Base-by-base conservation (phyloP, 2,888 invertebrate species). In the Barypeithes pellucidus region DNA sequence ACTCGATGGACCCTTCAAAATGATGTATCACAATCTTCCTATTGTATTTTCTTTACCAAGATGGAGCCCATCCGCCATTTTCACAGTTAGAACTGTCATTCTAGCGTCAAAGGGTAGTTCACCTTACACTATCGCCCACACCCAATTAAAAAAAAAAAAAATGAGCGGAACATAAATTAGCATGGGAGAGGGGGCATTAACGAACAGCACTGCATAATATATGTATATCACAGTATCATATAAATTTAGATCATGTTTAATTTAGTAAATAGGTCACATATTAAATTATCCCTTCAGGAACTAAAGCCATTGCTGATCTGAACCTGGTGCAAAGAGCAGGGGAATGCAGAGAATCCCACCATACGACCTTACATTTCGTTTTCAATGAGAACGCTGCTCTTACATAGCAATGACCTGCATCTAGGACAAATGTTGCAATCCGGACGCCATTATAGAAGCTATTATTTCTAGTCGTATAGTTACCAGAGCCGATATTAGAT, bases 341-440 rank as follows among this genome's bases (percentile, higher is more conserved):
- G 77, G 79, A 79, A 79, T 79, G 79, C 78, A 72, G 79, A 79
- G 79, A 79, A 80, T 80, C 79, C 81, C 80, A 83, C 82, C 80
- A 82, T 76, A 79, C 84, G 84, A 85, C 85, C 84, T 85, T 85
- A 84, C 84, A 82, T 84, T 85, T 84, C 84, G 83, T 83, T 85
- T 84, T 85, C 84, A 84, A 84, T 84, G 84, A 82, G 83, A 84
- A 84, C 84, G 82, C 81, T 85, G 83, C 83, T 83, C 83, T 84
- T 84, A 82, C 84, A 85, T 85, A 86, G 86, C 85, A 86, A 86
- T 86, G 86, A 86, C 86, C 86, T 82, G 86, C 84, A 86, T 86
- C 83, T 86, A 85, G 86, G 86, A 83, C 86, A 84, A 83, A 84
- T 85, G 85, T 85, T 85, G 85, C 84, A 85, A 85, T 79, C 79